Evolutionary conservation across 1,140 invertebrate species (phyloP), one percentile per base, ranked within the genome.

Genomic region (Drosophila nannoptera): DNA sequence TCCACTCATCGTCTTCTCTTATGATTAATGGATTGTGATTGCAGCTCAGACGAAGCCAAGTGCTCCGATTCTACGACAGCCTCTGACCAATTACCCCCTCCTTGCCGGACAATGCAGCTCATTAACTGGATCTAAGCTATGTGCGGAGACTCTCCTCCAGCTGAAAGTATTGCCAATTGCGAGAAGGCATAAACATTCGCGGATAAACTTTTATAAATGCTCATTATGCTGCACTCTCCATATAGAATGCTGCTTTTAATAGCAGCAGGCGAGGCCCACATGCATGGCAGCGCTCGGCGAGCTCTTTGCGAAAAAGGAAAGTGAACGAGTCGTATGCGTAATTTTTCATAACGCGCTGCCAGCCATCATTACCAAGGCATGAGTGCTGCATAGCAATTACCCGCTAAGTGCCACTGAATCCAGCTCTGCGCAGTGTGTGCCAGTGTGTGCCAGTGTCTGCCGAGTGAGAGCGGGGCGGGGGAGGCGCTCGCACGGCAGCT

Each of bases 1-100:
- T n/a, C n/a, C n/a, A n/a, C n/a, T n/a, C n/a, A n/a, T 50, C 16
- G 8, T 16, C 48, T 68, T 66, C 71, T 16, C 64, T 75, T 69
- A 82, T 82, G 80, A 82, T 82, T 78, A 78, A 84, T 82, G 67
- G 61, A 69, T 55, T 59, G 63, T 53, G 56, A 49, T 55, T 22
- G 52, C 38, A 40, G n/a, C 48, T 49, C 36, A 61, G 56, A 54
- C 69, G 32, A 36, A 50, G 36, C 52, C 5, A 67, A 71, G 50
- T 61, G 14, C 48, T 40, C 32, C 2, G 38, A 62, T 58, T 50
- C 61, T 52, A 22, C 22, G 22, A 3, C 22, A 22, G 22, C 22
- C 22, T 22, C 22, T 22, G 22, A 22, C 22, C 22, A 22, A 22
- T 22, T 22, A 22, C 22, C 22, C 22, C 22, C 1, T 22, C 22